Evolutionary conservation across 2,113 vertebrate genomes (phyloP), one percentile per base, ranked within the genome.

Genomic region (Spea multiplicata): DNA sequence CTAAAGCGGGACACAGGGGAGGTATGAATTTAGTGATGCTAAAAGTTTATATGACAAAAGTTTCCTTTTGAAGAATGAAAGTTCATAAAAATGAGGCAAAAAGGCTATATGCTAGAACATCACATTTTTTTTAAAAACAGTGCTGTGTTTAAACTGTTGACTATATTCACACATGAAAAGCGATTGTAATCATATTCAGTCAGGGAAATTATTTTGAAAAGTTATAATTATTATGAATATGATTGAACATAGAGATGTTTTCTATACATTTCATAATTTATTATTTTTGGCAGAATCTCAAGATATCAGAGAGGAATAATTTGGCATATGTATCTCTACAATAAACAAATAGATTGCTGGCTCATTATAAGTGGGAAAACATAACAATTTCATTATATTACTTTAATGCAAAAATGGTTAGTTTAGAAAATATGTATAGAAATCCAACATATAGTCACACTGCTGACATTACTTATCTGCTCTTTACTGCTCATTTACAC

Each of bases 201-300:
- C 44, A 50, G 48, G 66, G 30, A 9, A 47, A 71, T 71, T 48
- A 77, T 77, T 3, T 44, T 71, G n/a, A 62, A 44, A 71, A 71
- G 61, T 46, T 53, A n/a, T 6, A 71, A 64, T 78, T 78, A 50
- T 14, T 30, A 49, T 64, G 17, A 8, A 50, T 30, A 30, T 30
- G 55, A 13, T 44, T 47, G 30, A 78, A 78, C 53, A 17, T 53
- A 65, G 44, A 8, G 6, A 77, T 49, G 67, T 71, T 71, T 70
- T 78, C 68, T 72, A 78, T 65, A 78, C 10, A 78, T 62, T 70
- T 47, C 53, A 8, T 44, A 72, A 71, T 78, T 6, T 71, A 78
- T 53, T 72, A 13, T 44, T 10, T 52, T 78, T 71, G 68, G 76
- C 68, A 72, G 68, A 5, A 53, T 16, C 17, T 71, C 68, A 71